phyloP scores from a whole-genome alignment of 1,140 invertebrate genomes.

The Oryzaephilus surinamensis region DNA sequence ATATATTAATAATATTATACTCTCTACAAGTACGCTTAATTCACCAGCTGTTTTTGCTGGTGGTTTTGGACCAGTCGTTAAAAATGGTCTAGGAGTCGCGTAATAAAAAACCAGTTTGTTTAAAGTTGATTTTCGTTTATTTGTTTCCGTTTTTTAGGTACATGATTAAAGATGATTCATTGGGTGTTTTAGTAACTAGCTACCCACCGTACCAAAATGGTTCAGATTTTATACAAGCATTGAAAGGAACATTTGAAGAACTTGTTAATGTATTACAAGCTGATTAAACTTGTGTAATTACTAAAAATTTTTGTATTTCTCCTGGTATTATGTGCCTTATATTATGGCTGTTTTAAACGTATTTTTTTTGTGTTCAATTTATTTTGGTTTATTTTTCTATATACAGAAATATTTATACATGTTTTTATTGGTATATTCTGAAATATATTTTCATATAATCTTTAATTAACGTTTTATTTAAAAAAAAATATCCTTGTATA shows the following conservation, averaged over 20 bases:
- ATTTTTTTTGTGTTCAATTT: too few relatives aligned
- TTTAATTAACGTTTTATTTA: too few relatives aligned
- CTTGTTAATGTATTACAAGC: conserved; percentile 41
- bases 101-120: conserved; percentile 38
- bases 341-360: too few relatives aligned
- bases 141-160: conserved; percentile 47
- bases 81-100: conserved; percentile 85
- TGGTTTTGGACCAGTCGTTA: conserved; percentile 87
- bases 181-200: conserved; percentile 68
- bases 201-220: conserved; percentile 63
- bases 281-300: too few relatives aligned
- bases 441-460: too few relatives aligned
- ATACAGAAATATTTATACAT: too few relatives aligned
- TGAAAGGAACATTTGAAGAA: conserved; percentile 58
- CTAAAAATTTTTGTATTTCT: too few relatives aligned
- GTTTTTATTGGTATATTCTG: too few relatives aligned
- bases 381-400: too few relatives aligned
- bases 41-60: conserved; percentile 81
- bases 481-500: too few relatives aligned
- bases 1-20: conserved; percentile 76
- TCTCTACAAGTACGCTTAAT: conserved; percentile 92
- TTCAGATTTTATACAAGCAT: conserved; percentile 55
- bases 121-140: conserved; percentile 5
- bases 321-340: too few relatives aligned
- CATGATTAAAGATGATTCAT: conserved; percentile 58